Conservation (phyloP, 2,113 vertebrate species). For the Psophia crepitans region DNA sequence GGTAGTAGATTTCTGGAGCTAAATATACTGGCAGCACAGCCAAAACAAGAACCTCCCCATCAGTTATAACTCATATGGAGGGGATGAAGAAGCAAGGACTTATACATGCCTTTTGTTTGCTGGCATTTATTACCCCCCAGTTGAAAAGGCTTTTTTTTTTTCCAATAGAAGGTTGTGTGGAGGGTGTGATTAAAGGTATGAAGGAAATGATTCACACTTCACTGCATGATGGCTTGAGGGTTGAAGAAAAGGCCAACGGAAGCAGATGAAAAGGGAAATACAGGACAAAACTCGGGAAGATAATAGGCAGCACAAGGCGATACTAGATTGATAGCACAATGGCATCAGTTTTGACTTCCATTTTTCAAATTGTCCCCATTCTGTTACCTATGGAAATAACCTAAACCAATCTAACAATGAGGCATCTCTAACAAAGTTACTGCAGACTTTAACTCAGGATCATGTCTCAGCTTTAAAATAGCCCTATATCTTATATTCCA, state of each 20-base stretch:
- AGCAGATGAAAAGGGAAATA: background rate
- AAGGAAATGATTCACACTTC: background rate
- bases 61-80: background rate
- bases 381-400: background rate
- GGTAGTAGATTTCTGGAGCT: background rate
- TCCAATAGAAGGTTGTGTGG: background rate
- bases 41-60: background rate
- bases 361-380: background rate
- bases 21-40: background rate
- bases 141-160: background rate
- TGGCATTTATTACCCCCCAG: background rate
- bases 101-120: background rate
- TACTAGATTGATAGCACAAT: background rate
- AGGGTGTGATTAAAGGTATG: background rate
- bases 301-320: background rate
- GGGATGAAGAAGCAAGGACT: background rate
- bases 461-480: background rate
- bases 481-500: background rate
- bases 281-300: background rate
- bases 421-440: background rate
- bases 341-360: background rate
- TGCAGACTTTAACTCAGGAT: background rate
- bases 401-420: background rate
- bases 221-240: background rate
- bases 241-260: background rate